A percentile compares a stretch with the other conserved stretches of the same genome.
Evolutionary conservation across 2,113 vertebrate species (phyloP).

Genomic region (Sapajus apella): DNA sequence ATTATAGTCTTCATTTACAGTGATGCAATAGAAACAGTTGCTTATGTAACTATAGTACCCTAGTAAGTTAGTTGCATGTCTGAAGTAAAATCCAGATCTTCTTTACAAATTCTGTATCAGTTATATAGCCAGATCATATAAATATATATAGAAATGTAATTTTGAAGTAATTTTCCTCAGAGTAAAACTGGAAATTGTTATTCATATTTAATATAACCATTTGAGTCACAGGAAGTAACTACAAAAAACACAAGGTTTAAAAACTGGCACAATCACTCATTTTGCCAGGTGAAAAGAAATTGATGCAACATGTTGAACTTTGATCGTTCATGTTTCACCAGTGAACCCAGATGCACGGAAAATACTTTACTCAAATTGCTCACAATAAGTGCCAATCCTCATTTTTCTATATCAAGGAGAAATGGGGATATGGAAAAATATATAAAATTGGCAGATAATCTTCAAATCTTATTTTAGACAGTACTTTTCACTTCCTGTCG

Average conservation of each 20-base stretch:
- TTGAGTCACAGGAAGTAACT: constrained; percentile 28
- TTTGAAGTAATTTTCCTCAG: constrained; percentile 18
- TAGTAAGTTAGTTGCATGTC: background rate
- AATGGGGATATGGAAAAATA: background rate
- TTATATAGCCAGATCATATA: background rate
- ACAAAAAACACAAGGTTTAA: background rate
- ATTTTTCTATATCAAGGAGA: background rate
- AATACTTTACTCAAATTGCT: background rate
- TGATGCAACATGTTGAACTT: constrained; percentile 42
- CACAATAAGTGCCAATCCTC: background rate
- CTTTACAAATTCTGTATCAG: background rate
- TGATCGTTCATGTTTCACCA: background rate
- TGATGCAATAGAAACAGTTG: background rate
- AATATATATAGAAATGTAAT: background rate
- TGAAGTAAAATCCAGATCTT: background rate
- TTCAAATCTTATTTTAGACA: constrained; percentile 22
- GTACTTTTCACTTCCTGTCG: background rate
- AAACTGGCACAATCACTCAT: background rate
- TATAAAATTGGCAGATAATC: constrained; percentile 12
- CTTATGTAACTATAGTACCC: background rate
- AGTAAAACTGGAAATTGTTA: constrained; percentile 9
- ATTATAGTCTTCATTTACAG: background rate
- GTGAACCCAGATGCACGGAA: background rate
- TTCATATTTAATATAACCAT: background rate
- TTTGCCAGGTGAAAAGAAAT: constrained; percentile 40